These are phyloP conservation scores for Pelecanus crispus DNA, from an alignment of 2,113 vertebrate species.

Conservation along the genomic window DNA sequence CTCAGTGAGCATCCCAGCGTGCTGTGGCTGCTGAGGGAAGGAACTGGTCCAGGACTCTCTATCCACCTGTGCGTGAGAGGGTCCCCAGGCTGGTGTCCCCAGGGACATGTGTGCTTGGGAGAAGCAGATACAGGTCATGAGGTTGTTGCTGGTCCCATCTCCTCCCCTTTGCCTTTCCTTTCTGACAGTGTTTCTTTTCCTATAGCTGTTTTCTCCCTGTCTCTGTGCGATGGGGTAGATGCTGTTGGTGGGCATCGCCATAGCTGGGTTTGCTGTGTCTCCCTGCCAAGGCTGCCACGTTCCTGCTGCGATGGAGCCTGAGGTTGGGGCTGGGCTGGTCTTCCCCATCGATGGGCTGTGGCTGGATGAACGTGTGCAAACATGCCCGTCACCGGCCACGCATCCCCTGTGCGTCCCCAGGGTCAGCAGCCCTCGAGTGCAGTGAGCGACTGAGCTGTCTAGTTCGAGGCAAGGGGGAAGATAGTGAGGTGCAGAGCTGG, in stretches of 20 bases:
- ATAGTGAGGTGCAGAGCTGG: not conserved
- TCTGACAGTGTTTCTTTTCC: not conserved
- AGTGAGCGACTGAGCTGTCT: not conserved
- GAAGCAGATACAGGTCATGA: not conserved
- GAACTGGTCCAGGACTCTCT: not conserved
- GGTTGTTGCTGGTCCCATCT: not conserved
- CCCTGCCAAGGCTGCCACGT: fast-evolving
- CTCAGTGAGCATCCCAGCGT: fast-evolving
- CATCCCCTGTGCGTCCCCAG: fast-evolving
- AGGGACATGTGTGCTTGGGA: fast-evolving
- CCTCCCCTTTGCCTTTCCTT: not conserved
- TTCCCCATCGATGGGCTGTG: not conserved
- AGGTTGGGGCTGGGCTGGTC: not conserved
- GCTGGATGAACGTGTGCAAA: not conserved
- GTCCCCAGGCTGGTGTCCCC: not conserved
- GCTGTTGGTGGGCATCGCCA: not conserved
- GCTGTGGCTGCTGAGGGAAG: not conserved
- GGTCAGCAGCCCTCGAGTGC: not conserved
- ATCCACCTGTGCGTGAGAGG: not conserved
- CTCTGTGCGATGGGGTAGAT: not conserved
- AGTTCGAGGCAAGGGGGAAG: not conserved
- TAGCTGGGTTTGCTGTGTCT: not conserved
- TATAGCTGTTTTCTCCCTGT: not conserved
- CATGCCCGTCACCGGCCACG: fast-evolving
- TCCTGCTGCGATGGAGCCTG: not conserved